Percentiles rank a stretch among this genome's conserved stretches.
Conservation (phyloP, 2,113 vertebrate genomes). For the Crotophaga sulcirostris region DNA sequence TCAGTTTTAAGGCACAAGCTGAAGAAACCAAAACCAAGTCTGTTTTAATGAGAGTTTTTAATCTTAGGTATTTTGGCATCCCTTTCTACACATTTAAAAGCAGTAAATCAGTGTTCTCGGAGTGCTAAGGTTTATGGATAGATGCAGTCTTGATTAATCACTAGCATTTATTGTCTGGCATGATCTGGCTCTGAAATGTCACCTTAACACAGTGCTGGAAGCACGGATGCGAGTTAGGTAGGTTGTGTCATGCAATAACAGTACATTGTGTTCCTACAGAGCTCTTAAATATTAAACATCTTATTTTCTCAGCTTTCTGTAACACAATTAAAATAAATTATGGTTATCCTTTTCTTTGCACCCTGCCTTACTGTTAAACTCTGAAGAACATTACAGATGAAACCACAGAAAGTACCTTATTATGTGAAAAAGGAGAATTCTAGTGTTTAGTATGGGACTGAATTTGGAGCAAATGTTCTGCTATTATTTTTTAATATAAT, state of each 20-base stretch:
- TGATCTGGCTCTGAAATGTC: neutral
- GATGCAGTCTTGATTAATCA: neutral
- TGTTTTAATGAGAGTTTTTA: neutral
- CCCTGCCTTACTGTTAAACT: neutral
- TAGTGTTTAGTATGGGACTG: fast-evolving
- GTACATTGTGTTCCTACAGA: neutral
- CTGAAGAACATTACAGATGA: neutral
- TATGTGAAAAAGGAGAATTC: neutral
- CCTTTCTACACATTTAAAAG: neutral
- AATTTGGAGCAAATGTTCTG: neutral
- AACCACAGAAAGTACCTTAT: neutral
- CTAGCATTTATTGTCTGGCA: neutral
- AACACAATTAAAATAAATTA: neutral
- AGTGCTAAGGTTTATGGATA: neutral
- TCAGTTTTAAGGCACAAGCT: neutral
- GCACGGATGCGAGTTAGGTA: neutral
- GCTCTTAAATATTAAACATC: neutral
- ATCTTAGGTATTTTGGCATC: neutral
- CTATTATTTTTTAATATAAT: neutral
- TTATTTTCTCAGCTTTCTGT: neutral
- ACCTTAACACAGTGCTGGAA: neutral
- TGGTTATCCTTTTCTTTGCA: neutral
- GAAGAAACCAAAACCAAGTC: neutral
- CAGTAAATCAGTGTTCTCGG: neutral
- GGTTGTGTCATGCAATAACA: no score